Conservation (phyloP, 2,888 invertebrate species). For the Patella pellucida region DNA sequence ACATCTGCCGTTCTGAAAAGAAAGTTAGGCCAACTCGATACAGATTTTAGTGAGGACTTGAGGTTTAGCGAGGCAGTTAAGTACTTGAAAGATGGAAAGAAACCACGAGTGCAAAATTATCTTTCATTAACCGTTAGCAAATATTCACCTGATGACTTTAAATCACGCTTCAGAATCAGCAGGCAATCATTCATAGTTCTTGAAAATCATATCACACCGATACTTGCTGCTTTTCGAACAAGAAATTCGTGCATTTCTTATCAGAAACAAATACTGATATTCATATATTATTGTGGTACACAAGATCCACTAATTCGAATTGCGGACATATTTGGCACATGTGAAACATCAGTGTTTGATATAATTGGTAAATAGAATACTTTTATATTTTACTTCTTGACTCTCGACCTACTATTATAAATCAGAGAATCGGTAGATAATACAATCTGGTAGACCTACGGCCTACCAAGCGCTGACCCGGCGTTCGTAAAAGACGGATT, state of each 20-base stretch:
- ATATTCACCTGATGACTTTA: background rate
- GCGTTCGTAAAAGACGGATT: too few species aligned
- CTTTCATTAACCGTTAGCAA: background rate
- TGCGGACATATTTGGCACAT: background rate
- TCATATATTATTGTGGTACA: background rate
- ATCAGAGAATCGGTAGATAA: background rate
- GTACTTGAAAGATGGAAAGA: background rate
- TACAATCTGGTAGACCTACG: background rate
- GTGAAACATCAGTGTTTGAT: constrained; percentile 4
- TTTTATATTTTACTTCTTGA: background rate
- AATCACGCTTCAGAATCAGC: background rate
- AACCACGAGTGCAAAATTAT: constrained; percentile 1
- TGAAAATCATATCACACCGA: background rate
- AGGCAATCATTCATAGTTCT: background rate
- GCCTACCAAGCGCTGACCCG: too few species aligned
- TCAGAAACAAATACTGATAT: background rate
- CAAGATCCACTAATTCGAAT: constrained; percentile 1
- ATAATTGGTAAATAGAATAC: background rate
- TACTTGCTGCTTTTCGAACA: background rate
- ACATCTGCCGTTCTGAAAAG: background rate
- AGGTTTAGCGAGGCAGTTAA: background rate
- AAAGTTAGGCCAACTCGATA: background rate
- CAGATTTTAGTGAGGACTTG: background rate
- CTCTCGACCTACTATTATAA: background rate
- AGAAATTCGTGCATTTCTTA: background rate